Base-by-base conservation (phyloP, 2,888 invertebrate species). In the Steinernema carpocapsae region DNA sequence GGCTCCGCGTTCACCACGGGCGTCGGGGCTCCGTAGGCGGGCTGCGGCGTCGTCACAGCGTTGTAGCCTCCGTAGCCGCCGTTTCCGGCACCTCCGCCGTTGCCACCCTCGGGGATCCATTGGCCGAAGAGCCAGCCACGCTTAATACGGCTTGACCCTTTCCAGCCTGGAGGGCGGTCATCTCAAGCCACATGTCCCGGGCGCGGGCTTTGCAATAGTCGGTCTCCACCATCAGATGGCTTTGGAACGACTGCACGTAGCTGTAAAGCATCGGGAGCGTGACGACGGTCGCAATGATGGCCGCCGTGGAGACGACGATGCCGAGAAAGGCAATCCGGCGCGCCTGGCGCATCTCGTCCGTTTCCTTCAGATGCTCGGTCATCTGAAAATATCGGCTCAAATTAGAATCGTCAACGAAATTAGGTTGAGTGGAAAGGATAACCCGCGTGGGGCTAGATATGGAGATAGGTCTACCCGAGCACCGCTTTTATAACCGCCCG, bases 161-260 rank as follows among this genome's bases (percentile, higher is more conserved):
- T 72, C 83, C 83, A 72, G 83, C 83, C 77, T 83, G 83, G 19
- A 83, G 80, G 42, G 82, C 83, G 19, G 82, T 82, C 83, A 83
- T 83, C 78, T 83, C 83, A 70, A 83, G 80, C 83, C 83, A 83
- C 83, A 83, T 83, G 59, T 83, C 83, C 71, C 83, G 81, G 73
- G 83, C 81, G 32, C 83, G 80, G 71, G 83, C 81, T 80, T 83
- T 83, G 80, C 83, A 83, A 45, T 81, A 83, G 74, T 83, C 83
- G 26, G 83, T 82, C 76, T 83, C 83, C 37, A 83, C 81, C 80
- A 83, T 83, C 22, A 83, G 77, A 79, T 83, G 83, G 26, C 78
- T 78, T 70, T 83, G 83, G 83, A 83, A 83, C 4, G 80, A 80
- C 76, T 83, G 83, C 45, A 83, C 83, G 72, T 83, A 83, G 73